Evolutionary conservation across 2,888 invertebrate species (phyloP).

Genomic region (Asteroscopus sphinx): DNA sequence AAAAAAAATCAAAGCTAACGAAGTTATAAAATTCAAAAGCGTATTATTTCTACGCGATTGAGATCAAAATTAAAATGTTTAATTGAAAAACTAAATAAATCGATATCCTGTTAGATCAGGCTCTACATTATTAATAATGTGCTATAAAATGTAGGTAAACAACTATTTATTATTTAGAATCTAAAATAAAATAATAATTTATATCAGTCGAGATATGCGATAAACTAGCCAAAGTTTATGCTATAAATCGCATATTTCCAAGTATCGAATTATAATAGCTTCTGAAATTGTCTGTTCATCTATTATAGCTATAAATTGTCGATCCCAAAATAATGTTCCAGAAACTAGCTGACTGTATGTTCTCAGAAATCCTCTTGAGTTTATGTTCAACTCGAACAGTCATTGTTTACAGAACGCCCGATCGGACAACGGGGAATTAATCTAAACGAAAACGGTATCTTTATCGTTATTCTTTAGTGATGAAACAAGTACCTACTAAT

Average conservation of each 20-base stretch:
- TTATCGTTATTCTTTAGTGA: conserved; percentile 34
- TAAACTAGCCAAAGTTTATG: not conserved
- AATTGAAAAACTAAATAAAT: too few species aligned
- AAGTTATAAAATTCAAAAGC: too few species aligned
- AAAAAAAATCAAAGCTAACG: too few species aligned
- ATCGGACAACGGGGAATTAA: conserved; percentile 21
- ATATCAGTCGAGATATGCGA: not conserved
- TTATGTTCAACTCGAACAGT: conserved; percentile 27
- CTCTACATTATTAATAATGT: too few species aligned
- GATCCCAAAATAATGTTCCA: conserved; percentile 43
- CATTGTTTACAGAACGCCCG: conserved; percentile 42
- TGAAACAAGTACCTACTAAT: conserved; percentile 18
- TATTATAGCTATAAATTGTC: conserved; percentile 39
- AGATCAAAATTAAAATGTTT: too few species aligned
- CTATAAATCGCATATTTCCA: conserved; percentile 30
- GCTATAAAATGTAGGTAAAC: too few species aligned
- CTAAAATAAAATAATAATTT: not conserved
- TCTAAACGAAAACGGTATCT: conserved; percentile 21
- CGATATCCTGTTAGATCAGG: too few species aligned
- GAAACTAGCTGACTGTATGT: conserved; percentile 31
- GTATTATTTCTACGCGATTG: too few species aligned
- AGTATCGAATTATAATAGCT: conserved; percentile 21
- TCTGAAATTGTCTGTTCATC: conserved; percentile 19
- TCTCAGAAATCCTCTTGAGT: conserved; percentile 34
- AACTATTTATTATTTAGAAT: not conserved